Evolutionary conservation across 2,888 invertebrate species (phyloP), one percentile per base, ranked within the genome.

Genomic region (Steinernema scapterisci): DNA sequence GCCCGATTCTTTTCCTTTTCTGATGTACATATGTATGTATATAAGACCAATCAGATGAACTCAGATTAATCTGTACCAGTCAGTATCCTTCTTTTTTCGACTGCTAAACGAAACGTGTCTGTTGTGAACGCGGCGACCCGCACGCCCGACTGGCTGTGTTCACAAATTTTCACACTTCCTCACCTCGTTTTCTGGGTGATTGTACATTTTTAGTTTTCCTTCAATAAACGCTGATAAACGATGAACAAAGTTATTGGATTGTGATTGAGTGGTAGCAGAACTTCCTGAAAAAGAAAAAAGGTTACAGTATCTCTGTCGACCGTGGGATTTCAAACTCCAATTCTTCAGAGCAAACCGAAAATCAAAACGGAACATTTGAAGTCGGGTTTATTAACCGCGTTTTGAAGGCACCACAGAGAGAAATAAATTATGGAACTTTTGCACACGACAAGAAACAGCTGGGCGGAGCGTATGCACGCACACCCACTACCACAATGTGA

Each of bases 351-450:
- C n/a, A n/a, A n/a, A n/a, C n/a, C n/a, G n/a, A n/a, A n/a, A n/a
- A n/a, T n/a, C n/a, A n/a, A n/a, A n/a, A n/a, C n/a, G n/a, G n/a
- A n/a, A 48, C 13, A 19, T 19, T n/a, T 16, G 48, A 48, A 27
- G 11, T 31, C 63, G 63, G 31, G 16, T 63, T 63, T 63, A 63
- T 63, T 63, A 63, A 63, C 63, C 63, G 3, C 38, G 54, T 25
- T 63, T 31, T 31, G 19, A 31, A 25, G 19, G 27, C 63, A 63
- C 63, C 27, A 38, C 27, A 27, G 31, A 16, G 25, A 63, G 27
- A 63, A 19, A 25, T 7, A 31, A 63, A 31, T 63, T 63, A 63
- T 25, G 27, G 6, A 27, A 27, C 27, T 27, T 16, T 25, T 63
- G 27, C 31, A 63, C 27, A n/a, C n/a, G n/a, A n/a, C n/a, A n/a